Percentiles rank a stretch among this genome's conserved stretches.
Conservation (phyloP, 1,140 invertebrate genomes). For the Meloidogyne hapla region DNA sequence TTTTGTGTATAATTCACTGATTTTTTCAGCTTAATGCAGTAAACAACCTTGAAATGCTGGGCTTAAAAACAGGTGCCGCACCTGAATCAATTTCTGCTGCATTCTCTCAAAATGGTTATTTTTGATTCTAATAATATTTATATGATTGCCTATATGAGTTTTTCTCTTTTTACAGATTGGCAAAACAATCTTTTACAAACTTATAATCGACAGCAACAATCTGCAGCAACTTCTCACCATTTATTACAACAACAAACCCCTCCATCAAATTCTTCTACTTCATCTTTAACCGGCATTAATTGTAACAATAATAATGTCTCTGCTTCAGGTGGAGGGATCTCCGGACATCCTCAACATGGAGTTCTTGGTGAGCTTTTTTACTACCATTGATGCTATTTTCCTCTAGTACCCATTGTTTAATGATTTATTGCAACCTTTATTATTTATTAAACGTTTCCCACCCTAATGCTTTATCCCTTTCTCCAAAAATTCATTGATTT, state of each 20-base stretch:
- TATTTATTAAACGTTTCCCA: too few relatives aligned
- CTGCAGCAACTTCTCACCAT: not conserved
- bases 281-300: not conserved
- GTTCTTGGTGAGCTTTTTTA: not conserved
- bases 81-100: conserved; percentile 26
- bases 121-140: not conserved
- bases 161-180: conserved; percentile 37
- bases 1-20: too few relatives aligned
- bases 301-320: conserved; percentile 5
- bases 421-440: too few relatives aligned
- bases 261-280: not conserved
- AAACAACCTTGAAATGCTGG: conserved; percentile 34
- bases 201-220: conserved; percentile 31
- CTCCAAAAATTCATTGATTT: too few relatives aligned
- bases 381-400: too few relatives aligned
- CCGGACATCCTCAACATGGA: not conserved
- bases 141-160: not conserved
- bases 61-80: conserved; percentile 27
- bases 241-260: conserved; percentile 5
- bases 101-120: conserved; percentile 26
- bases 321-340: not conserved
- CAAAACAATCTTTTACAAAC: conserved; percentile 37
- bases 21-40: conserved; percentile 16
- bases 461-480: too few relatives aligned
- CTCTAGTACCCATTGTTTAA: not conserved